Base-by-base conservation (phyloP, 2,797 vertebrate genomes). In the Siniperca obscura region DNA sequence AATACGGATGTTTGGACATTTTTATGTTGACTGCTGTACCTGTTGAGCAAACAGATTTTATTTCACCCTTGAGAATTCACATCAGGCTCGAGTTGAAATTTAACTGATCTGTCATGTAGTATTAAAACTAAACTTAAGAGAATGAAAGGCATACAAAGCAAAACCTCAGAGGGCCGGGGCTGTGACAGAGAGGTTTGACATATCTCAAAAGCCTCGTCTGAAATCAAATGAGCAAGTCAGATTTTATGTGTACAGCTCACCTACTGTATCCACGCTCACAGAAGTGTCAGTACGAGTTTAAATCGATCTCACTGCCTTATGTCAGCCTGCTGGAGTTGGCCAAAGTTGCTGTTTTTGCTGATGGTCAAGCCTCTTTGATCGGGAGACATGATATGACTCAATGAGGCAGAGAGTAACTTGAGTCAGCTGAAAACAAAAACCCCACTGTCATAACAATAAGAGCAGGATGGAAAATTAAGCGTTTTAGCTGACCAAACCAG, bases 321-420 rank as follows among this genome's bases (percentile, higher is more conserved):
- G 74, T 89, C 78, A 62, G 77, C 73, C 74, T 0, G 38, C 64
- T 34, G 72, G 57, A 80, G 81, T 86, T 21, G 44, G 22, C 38
- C 25, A 48, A 73, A 80, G 85, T 65, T 70, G 60, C 81, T 19
- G 59, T 89, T 92, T 30, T 72, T 87, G 89, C 90, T 91, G 91
- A 90, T 79, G 84, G 83, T 89, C 83, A 79, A 85, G 57, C 38
- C 70, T 19, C 84, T 92, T 92, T 93, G 92, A 93, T 93, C 86
- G 76, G 61, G 80, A 88, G 80, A 62, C 70, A 4, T 9, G 65
- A 74, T 83, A 72, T 75, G 89, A 90, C 81, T 87, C 87, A 81
- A 55, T 81, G 86, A 92, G 86, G 89, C 84, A 74, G 80, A 79
- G 50, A 76, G 74, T 48, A 74, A 82, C 70, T 82, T 78, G 90